phyloP scores from a whole-genome alignment of 1,140 invertebrate genomes.

The Harlomillsia oculata region DNA sequence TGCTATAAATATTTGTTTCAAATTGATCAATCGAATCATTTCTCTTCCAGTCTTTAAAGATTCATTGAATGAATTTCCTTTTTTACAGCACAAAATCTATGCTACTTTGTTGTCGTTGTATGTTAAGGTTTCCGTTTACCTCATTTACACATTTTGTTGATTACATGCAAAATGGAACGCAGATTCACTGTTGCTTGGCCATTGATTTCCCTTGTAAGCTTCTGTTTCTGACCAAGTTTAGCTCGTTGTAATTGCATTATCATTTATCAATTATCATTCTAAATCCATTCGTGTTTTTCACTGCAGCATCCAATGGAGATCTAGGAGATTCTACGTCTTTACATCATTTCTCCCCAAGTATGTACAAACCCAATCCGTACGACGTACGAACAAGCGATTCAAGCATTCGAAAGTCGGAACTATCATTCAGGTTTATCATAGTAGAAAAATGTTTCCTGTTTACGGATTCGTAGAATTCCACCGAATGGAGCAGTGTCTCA shows the following conservation, averaged over 20 bases:
- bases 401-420: conserved; percentile 51
- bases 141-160: conserved; percentile 49
- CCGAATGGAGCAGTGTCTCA: conserved; percentile 47
- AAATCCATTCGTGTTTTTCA: too few species aligned
- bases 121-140: conserved; percentile 39
- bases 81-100: conserved; percentile 7
- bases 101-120: conserved; percentile 7
- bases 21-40: too few species aligned
- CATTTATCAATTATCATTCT: too few species aligned
- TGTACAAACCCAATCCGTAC: conserved; percentile 49
- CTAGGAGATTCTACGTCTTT: conserved; percentile 48
- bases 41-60: too few species aligned
- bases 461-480: conserved; percentile 51
- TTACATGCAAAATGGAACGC: conserved; percentile 50
- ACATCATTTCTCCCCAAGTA: conserved; percentile 43
- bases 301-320: conserved; percentile 57
- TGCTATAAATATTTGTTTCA: too few species aligned
- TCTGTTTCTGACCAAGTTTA: background rate
- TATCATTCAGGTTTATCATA: conserved; percentile 56
- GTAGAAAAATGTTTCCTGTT: conserved; percentile 48
- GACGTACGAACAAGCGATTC: conserved; percentile 50
- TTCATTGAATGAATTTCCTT: background rate
- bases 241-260: too few species aligned
- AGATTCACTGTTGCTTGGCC: conserved; percentile 46
- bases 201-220: conserved; percentile 55